A percentile compares a stretch with the other conserved stretches of the same genome.
Evolutionary conservation across 2,888 invertebrate genomes (phyloP).

Genomic region (Drosophila silvestris): DNA sequence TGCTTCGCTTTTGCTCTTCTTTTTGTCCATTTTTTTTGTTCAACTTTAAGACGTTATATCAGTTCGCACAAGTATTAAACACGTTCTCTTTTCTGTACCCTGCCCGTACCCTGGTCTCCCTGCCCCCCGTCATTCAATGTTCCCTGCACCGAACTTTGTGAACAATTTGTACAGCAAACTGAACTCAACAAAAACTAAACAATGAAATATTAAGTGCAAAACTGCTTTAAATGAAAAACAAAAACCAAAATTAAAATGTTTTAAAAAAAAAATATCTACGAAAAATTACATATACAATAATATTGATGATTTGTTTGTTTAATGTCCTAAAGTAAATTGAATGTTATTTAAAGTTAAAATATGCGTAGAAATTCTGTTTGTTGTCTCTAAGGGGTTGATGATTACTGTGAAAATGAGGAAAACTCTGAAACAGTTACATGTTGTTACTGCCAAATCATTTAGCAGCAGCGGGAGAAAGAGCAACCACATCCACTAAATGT

Average conservation of each 20-base stretch:
- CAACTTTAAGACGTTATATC: constrained; percentile 53
- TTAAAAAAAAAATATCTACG: constrained; percentile 38
- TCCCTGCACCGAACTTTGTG: constrained; percentile 62
- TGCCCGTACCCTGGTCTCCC: constrained; percentile 16
- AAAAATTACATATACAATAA: constrained; percentile 39
- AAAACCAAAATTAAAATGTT: constrained; percentile 33
- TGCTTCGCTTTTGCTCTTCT: constrained; percentile 39
- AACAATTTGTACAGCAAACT: constrained; percentile 76
- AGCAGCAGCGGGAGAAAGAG: constrained; percentile 44
- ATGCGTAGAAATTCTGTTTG: constrained; percentile 45
- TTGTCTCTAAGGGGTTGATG: constrained; percentile 34
- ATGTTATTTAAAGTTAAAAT: constrained; percentile 59
- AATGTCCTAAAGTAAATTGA: constrained; percentile 59
- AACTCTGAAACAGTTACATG: constrained; percentile 20
- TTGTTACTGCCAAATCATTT: constrained; percentile 41
- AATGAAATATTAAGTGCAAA: constrained; percentile 75
- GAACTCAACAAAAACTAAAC: constrained; percentile 53
- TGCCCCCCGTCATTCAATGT: constrained; percentile 26
- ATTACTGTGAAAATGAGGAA: constrained; percentile 1
- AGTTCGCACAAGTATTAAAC: constrained; percentile 76
- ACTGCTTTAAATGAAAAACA: constrained; percentile 66
- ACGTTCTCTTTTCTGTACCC: constrained; percentile 42
- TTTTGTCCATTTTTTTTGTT: constrained; percentile 21
- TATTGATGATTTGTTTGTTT: constrained; percentile 57
- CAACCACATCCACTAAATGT: constrained; percentile 56